phyloP scores from a whole-genome alignment of 2,888 invertebrate species.

The Zele albiditarsus region DNA sequence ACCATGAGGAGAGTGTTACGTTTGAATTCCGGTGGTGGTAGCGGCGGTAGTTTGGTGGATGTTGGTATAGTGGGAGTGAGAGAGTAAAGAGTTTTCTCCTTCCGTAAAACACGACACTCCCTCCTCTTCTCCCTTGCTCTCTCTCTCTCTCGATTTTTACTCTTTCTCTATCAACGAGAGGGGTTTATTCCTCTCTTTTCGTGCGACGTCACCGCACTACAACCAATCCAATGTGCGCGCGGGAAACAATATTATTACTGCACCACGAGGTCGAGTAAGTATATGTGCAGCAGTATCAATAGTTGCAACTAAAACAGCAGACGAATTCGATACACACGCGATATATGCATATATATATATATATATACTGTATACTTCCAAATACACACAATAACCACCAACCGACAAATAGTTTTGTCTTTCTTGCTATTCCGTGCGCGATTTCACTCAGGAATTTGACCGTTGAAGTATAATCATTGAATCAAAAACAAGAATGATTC shows the following conservation, averaged over 20 bases:
- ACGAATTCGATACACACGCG: neutral
- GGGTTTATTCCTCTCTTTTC: conserved; percentile 15
- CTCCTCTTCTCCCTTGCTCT: neutral
- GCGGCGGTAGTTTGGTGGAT: neutral
- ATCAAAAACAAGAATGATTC: neutral
- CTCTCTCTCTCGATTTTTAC: neutral
- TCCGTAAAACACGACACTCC: conserved; percentile 42
- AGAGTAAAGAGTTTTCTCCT: conserved; percentile 33
- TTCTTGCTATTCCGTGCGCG: neutral
- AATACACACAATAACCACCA: neutral
- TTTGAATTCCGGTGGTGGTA: neutral
- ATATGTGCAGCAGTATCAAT: neutral
- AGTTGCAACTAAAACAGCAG: neutral
- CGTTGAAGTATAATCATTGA: neutral
- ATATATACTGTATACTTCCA: too few relatives aligned
- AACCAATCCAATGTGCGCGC: conserved; percentile 66
- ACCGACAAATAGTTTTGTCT: neutral
- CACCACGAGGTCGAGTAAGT: conserved; percentile 59
- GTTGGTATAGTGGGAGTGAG: conserved; percentile 11
- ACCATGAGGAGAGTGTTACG: neutral
- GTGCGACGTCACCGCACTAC: conserved; percentile 36
- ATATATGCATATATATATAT: neutral
- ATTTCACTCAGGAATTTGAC: neutral
- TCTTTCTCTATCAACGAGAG: conserved; percentile 28
- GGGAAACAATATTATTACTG: conserved; percentile 69